Evolutionary conservation across 2,113 vertebrate genomes (phyloP).

Genomic region (Poecile atricapillus): DNA sequence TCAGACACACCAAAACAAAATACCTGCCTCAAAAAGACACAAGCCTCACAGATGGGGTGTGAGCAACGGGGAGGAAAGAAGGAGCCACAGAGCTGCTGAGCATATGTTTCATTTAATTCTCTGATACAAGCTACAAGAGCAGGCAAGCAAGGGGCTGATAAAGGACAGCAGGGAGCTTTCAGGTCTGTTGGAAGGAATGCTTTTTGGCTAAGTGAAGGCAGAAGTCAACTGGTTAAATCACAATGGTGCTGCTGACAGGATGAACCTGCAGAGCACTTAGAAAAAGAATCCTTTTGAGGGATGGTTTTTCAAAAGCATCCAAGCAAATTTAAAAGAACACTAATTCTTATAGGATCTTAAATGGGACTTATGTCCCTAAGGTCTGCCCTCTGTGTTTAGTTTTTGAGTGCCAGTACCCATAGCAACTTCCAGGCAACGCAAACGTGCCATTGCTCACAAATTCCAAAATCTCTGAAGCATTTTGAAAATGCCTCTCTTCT

Average conservation of each 20-base stretch:
- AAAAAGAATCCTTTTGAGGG: conserved; percentile 4
- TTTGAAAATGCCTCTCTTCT: neutral
- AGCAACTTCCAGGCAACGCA: conserved; percentile 13
- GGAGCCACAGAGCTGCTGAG: neutral
- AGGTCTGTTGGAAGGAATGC: neutral
- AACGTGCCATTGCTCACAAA: conserved; percentile 9
- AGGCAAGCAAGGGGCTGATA: neutral
- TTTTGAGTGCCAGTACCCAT: conserved; percentile 33
- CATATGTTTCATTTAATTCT: neutral
- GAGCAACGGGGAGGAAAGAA: neutral
- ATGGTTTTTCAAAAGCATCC: neutral
- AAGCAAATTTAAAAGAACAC: neutral
- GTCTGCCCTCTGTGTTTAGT: conserved; percentile 11
- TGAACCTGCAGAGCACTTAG: neutral
- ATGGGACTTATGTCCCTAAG: neutral
- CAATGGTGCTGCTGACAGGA: neutral
- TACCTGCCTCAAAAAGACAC: neutral
- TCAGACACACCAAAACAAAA: neutral
- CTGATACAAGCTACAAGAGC: neutral
- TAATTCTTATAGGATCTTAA: neutral
- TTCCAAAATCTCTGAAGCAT: neutral
- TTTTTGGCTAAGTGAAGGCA: neutral
- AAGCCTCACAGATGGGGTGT: neutral
- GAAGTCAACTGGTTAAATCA: neutral
- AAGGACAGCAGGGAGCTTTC: neutral